These are phyloP conservation scores for Bombus waltoni DNA, from an alignment of 1,140 invertebrate species.

Conservation along the genomic window DNA sequence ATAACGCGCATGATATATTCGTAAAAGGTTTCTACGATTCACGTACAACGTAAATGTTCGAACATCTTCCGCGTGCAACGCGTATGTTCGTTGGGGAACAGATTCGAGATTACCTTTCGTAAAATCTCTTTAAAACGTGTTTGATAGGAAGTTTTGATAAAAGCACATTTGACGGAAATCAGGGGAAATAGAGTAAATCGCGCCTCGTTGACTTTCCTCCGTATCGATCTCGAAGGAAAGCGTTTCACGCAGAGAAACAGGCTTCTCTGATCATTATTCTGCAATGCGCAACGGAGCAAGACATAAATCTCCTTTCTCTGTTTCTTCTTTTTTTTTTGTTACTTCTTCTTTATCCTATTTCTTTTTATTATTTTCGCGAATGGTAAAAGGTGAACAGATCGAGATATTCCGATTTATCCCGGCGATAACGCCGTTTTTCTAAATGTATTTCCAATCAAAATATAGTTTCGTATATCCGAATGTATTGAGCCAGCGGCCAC, in stretches of 20 bases:
- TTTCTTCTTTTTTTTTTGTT: neutral
- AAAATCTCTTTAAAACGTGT: neutral
- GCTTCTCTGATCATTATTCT: conserved; percentile 7
- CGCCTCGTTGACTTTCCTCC: neutral
- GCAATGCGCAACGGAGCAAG: conserved; percentile 30
- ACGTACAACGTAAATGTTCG: no score
- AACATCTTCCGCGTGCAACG: no score
- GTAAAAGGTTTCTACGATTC: no score
- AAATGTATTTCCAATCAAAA: conserved; percentile 35
- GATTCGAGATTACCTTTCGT: no score
- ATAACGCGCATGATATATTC: no score
- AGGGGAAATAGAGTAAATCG: neutral
- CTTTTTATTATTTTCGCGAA: neutral
- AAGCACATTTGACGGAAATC: neutral
- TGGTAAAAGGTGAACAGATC: neutral
- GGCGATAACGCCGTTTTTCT: neutral
- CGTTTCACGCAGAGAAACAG: neutral
- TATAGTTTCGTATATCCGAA: neutral
- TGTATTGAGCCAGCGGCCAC: conserved; percentile 4
- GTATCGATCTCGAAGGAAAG: conserved; percentile 2
- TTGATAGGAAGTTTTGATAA: neutral
- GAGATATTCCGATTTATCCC: neutral
- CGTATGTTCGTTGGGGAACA: no score
- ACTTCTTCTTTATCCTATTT: neutral
- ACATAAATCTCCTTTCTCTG: neutral